phyloP scores from a whole-genome alignment of 35 echinoderm and acorn worm genomes.

The Hemicentrotus pulcherrimus region DNA sequence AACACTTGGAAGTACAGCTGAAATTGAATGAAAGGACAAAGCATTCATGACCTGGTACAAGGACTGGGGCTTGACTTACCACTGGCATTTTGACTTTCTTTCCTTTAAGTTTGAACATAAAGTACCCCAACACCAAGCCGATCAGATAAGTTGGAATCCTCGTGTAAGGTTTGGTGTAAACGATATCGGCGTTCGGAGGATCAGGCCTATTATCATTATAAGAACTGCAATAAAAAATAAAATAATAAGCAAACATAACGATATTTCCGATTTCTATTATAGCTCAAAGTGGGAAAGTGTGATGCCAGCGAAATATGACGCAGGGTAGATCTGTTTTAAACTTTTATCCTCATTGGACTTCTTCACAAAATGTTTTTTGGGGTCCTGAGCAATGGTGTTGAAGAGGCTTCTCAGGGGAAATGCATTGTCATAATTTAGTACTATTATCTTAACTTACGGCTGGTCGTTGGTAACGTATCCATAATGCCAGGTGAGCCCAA shows the following conservation, averaged over 20 bases:
- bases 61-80: neutral
- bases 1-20: neutral
- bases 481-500: neutral
- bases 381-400: no score
- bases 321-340: no score
- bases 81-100: conserved; percentile 40
- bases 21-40: neutral
- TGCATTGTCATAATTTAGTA: no score
- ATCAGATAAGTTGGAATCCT: conserved; percentile 52
- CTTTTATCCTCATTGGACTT: no score
- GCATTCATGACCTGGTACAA: neutral
- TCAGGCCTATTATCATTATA: conserved; percentile 2
- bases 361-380: no score
- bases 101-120: conserved; percentile 50
- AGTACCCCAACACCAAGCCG: conserved; percentile 45
- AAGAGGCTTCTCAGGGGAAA: no score
- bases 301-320: no score
- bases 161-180: conserved; percentile 41
- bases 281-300: no score
- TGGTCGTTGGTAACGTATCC: neutral
- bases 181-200: neutral
- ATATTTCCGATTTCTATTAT: no score
- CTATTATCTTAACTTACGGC: neutral
- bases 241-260: no score
- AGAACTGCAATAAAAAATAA: neutral